A percentile compares a stretch with the other conserved stretches of the same genome.
Conservation (phyloP, 2,113 vertebrate genomes). For the Turnix velox region DNA sequence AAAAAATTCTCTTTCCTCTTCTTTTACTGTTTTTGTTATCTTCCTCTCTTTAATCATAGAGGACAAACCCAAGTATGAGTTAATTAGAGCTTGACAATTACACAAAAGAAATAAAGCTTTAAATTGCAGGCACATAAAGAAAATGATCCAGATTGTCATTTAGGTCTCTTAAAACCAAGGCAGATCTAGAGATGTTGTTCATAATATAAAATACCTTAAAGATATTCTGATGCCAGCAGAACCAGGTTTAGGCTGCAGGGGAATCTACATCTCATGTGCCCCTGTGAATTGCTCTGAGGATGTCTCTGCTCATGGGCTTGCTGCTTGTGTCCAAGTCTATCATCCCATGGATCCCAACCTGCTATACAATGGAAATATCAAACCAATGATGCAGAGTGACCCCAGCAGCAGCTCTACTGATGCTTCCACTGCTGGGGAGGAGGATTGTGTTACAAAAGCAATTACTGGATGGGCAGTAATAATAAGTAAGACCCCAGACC, state of each 20-base stretch:
- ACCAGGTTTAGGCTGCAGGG: background rate
- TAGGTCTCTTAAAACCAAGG: background rate
- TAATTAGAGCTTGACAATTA: background rate
- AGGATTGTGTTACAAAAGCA: background rate
- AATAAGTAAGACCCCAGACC: background rate
- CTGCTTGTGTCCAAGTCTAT: background rate
- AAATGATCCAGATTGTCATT: background rate
- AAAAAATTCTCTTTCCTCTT: background rate
- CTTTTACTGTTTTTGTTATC: background rate
- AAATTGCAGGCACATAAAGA: background rate
- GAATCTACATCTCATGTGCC: background rate
- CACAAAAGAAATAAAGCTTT: background rate
- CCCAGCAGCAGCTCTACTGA: background rate
- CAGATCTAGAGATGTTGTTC: background rate
- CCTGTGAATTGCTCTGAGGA: background rate
- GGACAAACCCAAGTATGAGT: background rate
- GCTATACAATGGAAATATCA: background rate
- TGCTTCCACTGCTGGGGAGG: background rate
- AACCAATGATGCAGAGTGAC: background rate
- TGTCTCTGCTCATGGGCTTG: background rate
- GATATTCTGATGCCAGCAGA: background rate
- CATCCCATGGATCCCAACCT: background rate
- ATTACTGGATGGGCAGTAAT: background rate
- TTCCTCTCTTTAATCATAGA: background rate
- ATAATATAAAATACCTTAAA: background rate